phyloP scores from a whole-genome alignment of 2,797 vertebrate genomes.

The Enteromius unitaeniatus region DNA sequence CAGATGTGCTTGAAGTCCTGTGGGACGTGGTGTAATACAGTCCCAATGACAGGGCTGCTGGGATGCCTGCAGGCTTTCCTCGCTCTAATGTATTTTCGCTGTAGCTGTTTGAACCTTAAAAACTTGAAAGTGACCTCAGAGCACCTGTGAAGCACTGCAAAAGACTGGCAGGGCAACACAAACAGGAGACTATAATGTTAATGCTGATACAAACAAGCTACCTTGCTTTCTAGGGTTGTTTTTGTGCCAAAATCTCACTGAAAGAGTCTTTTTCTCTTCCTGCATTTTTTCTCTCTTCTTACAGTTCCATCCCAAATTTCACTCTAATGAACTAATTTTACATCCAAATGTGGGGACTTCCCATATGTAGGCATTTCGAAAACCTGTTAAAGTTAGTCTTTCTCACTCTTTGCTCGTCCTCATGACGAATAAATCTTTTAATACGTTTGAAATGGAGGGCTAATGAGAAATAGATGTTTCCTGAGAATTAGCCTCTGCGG shows the following conservation, averaged over 20 bases:
- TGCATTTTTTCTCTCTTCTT: conserved; percentile 6
- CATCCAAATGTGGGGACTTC: conserved; percentile 24
- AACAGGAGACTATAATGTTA: background rate
- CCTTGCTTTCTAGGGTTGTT: background rate
- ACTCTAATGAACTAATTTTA: conserved; percentile 22
- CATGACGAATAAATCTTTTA: conserved; percentile 61
- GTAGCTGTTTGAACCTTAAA: conserved; percentile 38
- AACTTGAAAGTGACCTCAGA: conserved; percentile 8
- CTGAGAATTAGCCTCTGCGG: conserved; percentile 44
- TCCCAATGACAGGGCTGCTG: conserved; percentile 34
- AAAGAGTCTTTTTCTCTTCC: background rate
- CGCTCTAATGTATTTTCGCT: conserved; percentile 33
- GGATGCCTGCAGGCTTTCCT: conserved; percentile 30
- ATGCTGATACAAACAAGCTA: background rate
- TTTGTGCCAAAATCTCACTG: conserved; percentile 6
- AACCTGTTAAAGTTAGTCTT: conserved; percentile 7
- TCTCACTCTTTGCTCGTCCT: conserved; percentile 23
- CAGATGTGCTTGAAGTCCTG: conserved; percentile 5
- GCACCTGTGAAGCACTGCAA: conserved; percentile 16
- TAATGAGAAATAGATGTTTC: conserved; percentile 57
- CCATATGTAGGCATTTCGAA: conserved; percentile 37
- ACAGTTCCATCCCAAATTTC: background rate
- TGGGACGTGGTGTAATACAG: conserved; percentile 23
- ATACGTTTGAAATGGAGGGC: conserved; percentile 57
- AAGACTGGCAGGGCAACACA: conserved; percentile 34